These are phyloP conservation scores for Congeria kusceri DNA, from an alignment of 2,888 invertebrate species.

Conservation along the genomic window DNA sequence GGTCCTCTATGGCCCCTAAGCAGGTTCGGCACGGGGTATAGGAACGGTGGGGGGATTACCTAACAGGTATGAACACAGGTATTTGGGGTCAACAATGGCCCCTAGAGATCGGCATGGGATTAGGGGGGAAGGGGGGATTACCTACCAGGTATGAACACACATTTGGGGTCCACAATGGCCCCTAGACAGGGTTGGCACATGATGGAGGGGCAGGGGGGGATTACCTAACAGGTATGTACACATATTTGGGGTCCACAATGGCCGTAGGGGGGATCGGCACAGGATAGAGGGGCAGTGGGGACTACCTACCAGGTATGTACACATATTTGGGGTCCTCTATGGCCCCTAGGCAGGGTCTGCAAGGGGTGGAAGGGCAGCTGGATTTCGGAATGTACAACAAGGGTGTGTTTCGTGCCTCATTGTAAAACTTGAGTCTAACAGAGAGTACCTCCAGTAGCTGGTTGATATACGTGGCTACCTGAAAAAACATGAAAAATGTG, in stretches of 20 bases:
- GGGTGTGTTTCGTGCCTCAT: constrained; percentile 53
- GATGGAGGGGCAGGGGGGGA: constrained; percentile 71
- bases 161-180: constrained; percentile 65
- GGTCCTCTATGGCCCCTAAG: constrained; percentile 65
- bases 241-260: constrained; percentile 68
- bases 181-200: constrained; percentile 76
- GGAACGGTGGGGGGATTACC: constrained; percentile 80
- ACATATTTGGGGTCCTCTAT: constrained; percentile 71
- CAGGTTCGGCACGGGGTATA: constrained; percentile 71
- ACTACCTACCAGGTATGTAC: constrained; percentile 71
- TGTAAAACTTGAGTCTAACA: constrained; percentile 74
- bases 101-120: constrained; percentile 73
- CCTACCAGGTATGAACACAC: constrained; percentile 74
- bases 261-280: constrained; percentile 73
- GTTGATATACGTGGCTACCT: constrained; percentile 78
- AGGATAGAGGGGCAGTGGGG: constrained; percentile 75
- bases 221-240: constrained; percentile 73
- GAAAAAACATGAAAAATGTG: too few relatives aligned
- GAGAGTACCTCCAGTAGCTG: constrained; percentile 67
- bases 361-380: constrained; percentile 71
- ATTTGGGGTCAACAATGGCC: constrained; percentile 66
- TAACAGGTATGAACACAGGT: constrained; percentile 75
- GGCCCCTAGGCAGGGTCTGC: constrained; percentile 74
- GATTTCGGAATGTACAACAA: constrained; percentile 70
- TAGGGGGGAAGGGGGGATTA: constrained; percentile 75